phyloP scores from a whole-genome alignment of 2,797 vertebrate genomes.

The Steatocranus sp. region DNA sequence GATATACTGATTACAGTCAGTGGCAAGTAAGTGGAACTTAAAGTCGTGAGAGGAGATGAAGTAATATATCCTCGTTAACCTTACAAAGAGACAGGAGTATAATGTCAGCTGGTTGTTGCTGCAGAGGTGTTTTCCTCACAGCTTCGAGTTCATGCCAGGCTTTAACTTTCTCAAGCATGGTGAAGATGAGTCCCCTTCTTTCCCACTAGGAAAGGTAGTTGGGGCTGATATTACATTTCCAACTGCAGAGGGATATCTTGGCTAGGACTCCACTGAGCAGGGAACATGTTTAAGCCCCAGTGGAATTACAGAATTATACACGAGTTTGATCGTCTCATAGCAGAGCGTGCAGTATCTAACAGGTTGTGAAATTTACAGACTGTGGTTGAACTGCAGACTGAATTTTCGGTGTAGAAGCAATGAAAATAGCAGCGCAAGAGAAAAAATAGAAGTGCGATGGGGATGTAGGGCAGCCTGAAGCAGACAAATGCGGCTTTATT shows the following conservation, averaged over 20 bases:
- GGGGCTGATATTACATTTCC: background rate
- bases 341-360: background rate
- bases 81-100: background rate
- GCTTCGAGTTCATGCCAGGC: background rate
- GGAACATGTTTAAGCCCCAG: conserved; percentile 12
- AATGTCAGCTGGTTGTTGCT: background rate
- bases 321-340: background rate
- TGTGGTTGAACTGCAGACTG: background rate
- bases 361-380: conserved; percentile 5
- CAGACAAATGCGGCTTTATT: background rate
- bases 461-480: background rate
- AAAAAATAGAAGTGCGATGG: background rate
- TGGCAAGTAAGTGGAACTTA: background rate
- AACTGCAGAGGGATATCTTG: background rate
- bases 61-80: background rate
- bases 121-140: conserved; percentile 13
- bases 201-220: background rate
- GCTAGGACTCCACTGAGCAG: background rate
- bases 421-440: background rate
- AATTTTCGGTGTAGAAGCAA: background rate
- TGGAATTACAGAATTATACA: background rate
- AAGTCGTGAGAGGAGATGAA: background rate
- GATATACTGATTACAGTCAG: background rate
- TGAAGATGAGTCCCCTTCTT: background rate
- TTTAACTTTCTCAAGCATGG: background rate